These are phyloP conservation scores for Arenaria interpres DNA, from an alignment of 2,113 vertebrate species.

Conservation along the genomic window DNA sequence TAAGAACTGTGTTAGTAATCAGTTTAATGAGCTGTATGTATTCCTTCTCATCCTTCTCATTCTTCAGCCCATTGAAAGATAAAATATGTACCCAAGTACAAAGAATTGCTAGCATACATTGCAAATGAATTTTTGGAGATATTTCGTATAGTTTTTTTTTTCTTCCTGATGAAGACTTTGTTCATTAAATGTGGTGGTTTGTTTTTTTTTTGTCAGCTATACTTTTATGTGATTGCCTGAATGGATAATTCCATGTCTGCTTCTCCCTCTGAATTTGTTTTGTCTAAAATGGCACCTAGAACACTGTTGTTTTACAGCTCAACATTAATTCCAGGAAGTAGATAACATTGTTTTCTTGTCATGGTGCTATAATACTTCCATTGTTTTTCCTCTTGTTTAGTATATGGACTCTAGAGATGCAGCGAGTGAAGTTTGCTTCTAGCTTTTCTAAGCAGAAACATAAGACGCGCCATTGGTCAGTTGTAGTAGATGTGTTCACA, in stretches of 20 bases:
- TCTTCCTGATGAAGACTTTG: background rate
- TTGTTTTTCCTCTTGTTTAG: slow-evolving; percentile 3
- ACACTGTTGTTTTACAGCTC: background rate
- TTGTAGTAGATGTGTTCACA: background rate
- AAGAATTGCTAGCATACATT: background rate
- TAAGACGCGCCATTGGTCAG: background rate
- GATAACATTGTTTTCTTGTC: slow-evolving; percentile 6
- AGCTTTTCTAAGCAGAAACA: background rate
- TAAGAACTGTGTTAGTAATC: background rate
- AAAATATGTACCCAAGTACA: background rate
- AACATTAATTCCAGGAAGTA: background rate
- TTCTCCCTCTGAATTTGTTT: background rate
- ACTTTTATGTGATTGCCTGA: background rate
- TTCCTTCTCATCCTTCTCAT: background rate
- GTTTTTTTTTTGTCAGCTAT: background rate
- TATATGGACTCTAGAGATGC: background rate
- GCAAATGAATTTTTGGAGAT: background rate
- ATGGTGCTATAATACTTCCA: background rate
- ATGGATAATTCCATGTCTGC: background rate
- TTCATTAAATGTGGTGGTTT: background rate
- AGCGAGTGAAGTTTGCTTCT: background rate
- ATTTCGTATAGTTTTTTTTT: background rate
- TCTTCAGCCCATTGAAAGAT: background rate
- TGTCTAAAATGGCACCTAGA: background rate
- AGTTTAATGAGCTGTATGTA: background rate